phyloP scores from a whole-genome alignment of 2,797 vertebrate genomes.

The Myotis planiceps region DNA sequence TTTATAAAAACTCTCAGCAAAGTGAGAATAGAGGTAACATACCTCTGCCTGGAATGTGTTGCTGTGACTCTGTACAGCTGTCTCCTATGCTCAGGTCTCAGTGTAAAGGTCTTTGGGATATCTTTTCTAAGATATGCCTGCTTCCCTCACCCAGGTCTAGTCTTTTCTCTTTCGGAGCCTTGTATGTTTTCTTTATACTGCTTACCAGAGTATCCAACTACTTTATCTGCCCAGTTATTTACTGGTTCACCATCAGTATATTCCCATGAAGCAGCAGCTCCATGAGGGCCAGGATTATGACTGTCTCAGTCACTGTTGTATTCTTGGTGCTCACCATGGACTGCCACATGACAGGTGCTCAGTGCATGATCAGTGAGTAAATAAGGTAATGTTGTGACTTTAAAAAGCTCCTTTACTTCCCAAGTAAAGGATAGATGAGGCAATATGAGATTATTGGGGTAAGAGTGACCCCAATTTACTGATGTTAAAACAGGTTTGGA shows the following conservation, averaged over 20 bases:
- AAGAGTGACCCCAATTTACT: background rate
- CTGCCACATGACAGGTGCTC: background rate
- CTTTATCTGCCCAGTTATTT: background rate
- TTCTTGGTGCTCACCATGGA: background rate
- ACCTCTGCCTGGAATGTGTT: background rate
- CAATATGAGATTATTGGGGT: background rate
- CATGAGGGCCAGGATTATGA: background rate
- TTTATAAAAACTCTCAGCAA: background rate
- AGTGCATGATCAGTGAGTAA: background rate
- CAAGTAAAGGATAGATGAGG: background rate
- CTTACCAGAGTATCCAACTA: background rate
- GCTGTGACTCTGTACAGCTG: background rate
- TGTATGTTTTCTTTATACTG: background rate
- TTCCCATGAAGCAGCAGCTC: background rate
- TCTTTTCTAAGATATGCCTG: background rate
- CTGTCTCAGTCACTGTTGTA: background rate
- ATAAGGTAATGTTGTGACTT: background rate
- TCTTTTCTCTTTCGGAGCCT: background rate
- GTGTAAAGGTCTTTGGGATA: background rate
- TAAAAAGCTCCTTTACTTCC: background rate
- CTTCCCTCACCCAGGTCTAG: background rate
- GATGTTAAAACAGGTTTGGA: background rate
- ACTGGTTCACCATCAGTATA: background rate
- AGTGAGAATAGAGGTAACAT: background rate
- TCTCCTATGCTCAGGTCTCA: background rate